These are phyloP conservation scores for Xestoiulus laeticollis DNA, from an alignment of 2,888 invertebrate genomes.

Conservation along the genomic window DNA sequence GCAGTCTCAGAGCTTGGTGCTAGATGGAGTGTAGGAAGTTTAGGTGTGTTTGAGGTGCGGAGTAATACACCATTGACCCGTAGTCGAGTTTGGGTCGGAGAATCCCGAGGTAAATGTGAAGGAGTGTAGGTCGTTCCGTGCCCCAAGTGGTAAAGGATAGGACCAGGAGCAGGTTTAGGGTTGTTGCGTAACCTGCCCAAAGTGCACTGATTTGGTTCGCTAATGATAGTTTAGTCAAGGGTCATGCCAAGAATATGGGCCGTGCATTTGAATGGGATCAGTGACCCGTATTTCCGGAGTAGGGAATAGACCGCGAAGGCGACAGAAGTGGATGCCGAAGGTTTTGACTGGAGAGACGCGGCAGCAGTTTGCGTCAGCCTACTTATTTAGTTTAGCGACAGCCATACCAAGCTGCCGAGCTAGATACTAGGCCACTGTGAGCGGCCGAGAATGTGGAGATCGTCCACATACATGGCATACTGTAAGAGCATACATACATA, in stretches of 20 bases:
- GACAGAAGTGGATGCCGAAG: background rate
- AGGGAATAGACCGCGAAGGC: background rate
- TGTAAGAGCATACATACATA: background rate
- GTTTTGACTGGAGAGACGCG: constrained; percentile 13
- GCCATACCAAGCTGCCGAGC: background rate
- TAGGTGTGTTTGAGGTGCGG: no score
- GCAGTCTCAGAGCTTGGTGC: no score
- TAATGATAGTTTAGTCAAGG: no score
- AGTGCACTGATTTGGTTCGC: no score
- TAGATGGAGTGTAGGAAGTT: no score
- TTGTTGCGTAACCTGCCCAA: no score
- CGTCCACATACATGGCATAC: background rate
- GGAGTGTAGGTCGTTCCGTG: no score
- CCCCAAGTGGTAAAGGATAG: background rate
- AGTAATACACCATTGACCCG: no score
- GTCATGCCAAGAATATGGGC: no score
- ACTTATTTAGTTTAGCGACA: background rate
- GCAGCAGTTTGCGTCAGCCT: background rate
- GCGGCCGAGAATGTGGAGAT: background rate
- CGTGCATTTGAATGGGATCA: no score
- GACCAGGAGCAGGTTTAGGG: background rate
- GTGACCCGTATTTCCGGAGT: background rate
- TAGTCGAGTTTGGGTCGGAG: no score
- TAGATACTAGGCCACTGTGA: background rate
- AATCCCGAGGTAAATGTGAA: no score